Conservation (phyloP, 2,888 invertebrate genomes). For the Choreutis nemorana region DNA sequence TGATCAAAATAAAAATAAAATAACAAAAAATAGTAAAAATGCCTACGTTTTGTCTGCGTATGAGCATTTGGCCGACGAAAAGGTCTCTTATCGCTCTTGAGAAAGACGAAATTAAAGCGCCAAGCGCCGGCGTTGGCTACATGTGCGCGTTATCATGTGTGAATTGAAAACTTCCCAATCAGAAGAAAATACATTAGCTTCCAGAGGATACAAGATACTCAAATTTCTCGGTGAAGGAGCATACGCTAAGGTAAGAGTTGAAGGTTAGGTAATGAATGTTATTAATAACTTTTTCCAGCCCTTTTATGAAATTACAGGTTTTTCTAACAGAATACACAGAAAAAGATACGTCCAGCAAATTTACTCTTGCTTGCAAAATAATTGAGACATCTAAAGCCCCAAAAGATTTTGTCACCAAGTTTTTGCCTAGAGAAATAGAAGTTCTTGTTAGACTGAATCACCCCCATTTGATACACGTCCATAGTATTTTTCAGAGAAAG, state of each 20-base stretch:
- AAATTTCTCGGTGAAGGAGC: conserved; percentile 79
- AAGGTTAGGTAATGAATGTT: conserved; percentile 1
- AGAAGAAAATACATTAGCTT: conserved; percentile 51
- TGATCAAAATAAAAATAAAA: conserved; percentile 25
- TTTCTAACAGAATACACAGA: conserved; percentile 40
- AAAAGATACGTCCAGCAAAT: conserved; percentile 31
- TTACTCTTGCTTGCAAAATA: conserved; percentile 73
- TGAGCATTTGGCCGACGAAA: conserved; percentile 19
- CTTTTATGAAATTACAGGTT: conserved; percentile 25
- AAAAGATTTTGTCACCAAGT: conserved; percentile 80
- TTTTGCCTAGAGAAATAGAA: conserved; percentile 83
- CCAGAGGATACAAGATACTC: conserved; percentile 69
- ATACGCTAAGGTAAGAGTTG: conserved; percentile 75
- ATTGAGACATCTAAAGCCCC: conserved; percentile 78
- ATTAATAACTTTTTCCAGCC: not conserved
- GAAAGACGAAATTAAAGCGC: conserved; percentile 16
- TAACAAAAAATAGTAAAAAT: conserved; percentile 31
- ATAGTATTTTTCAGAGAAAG: conserved; percentile 77
- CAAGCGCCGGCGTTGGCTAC: conserved; percentile 22
- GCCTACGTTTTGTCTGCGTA: conserved; percentile 26
- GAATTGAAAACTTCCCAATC: conserved; percentile 48
- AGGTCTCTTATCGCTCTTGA: conserved; percentile 17
- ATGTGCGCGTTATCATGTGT: conserved; percentile 43
- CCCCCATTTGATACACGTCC: conserved; percentile 80
- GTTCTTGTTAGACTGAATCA: conserved; percentile 79